phyloP scores from a whole-genome alignment of 2,888 invertebrate genomes.

The Lycia hirtaria region DNA sequence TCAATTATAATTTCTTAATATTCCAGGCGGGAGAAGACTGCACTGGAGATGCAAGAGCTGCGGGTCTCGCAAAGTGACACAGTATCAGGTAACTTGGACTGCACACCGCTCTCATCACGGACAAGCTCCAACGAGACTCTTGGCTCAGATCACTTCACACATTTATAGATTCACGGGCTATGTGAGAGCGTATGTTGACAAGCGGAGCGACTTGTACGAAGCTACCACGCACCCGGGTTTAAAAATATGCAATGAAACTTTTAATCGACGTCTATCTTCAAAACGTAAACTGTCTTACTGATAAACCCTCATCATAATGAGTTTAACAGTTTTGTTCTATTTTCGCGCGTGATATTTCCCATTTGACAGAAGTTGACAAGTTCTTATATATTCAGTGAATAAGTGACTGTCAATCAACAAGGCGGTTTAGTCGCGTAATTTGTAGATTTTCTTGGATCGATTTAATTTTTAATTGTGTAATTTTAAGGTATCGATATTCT shows the following conservation, averaged over 20 bases:
- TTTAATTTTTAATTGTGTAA: too few relatives aligned
- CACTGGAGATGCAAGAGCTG: conserved; percentile 81
- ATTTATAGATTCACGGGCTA: conserved; percentile 55
- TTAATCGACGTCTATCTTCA: neutral
- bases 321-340: too few relatives aligned
- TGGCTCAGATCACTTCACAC: conserved; percentile 74
- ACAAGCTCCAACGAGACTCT: conserved; percentile 76
- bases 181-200: neutral
- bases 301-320: too few relatives aligned
- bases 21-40: conserved; percentile 85
- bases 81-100: conserved; percentile 86
- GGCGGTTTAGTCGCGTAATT: too few relatives aligned
- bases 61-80: conserved; percentile 85
- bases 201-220: conserved; percentile 5
- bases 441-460: too few relatives aligned
- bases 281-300: too few relatives aligned
- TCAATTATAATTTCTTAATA: conserved; percentile 20
- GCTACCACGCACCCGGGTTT: neutral
- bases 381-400: too few relatives aligned
- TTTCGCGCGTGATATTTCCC: too few relatives aligned
- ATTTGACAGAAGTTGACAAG: too few relatives aligned
- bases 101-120: conserved; percentile 79
- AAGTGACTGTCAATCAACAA: too few relatives aligned
- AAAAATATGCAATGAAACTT: neutral
- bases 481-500: too few relatives aligned